Percentiles rank a stretch among this genome's conserved stretches.
Conservation (phyloP, 2,113 vertebrate genomes). For the Carettochelys insculpta region DNA sequence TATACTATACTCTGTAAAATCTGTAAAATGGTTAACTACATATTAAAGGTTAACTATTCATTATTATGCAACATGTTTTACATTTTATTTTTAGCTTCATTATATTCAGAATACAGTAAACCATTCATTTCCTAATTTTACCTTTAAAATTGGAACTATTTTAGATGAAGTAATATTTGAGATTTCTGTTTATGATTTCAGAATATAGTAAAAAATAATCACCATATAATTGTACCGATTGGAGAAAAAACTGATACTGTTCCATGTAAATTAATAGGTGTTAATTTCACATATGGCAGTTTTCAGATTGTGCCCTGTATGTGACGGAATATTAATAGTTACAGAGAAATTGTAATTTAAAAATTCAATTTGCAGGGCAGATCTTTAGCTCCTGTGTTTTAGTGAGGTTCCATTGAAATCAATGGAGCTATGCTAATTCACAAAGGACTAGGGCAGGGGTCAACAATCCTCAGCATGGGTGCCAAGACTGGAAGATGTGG, state of each 20-base stretch:
- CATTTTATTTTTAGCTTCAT: not conserved
- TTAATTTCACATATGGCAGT: not conserved
- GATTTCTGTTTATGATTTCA: not conserved
- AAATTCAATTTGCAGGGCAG: not conserved
- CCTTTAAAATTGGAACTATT: not conserved
- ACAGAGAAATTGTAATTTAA: not conserved
- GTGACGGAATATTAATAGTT: not conserved
- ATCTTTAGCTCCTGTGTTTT: not conserved
- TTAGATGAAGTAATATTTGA: not conserved
- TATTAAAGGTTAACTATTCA: not conserved
- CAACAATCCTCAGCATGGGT: too few species aligned
- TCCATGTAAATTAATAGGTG: not conserved
- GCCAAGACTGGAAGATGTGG: too few species aligned
- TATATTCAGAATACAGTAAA: not conserved
- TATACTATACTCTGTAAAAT: not conserved
- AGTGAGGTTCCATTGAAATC: not conserved
- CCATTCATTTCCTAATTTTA: not conserved
- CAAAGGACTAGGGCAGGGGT: not conserved
- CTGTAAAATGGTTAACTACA: not conserved
- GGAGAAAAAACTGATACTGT: not conserved
- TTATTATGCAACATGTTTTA: not conserved
- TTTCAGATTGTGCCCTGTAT: not conserved
- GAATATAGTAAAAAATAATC: not conserved
- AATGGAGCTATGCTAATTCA: not conserved
- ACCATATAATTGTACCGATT: not conserved